Evolutionary conservation across 2,888 invertebrate genomes (phyloP).

Genomic region (Tenthredo notha): DNA sequence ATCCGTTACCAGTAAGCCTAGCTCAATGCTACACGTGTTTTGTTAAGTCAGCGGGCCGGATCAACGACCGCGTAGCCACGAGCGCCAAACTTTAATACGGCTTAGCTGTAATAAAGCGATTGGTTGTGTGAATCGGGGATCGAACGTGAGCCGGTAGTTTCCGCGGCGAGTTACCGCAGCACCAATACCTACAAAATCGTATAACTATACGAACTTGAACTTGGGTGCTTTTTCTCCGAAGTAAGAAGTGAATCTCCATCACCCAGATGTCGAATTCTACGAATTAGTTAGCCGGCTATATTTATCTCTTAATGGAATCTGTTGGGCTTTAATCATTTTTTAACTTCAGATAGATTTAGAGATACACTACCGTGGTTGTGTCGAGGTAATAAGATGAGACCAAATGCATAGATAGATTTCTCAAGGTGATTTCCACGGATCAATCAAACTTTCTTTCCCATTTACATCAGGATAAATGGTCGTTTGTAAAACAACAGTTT

Average conservation of each 20-base stretch:
- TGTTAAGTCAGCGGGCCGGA: conserved; percentile 51
- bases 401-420: background rate
- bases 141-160: conserved; percentile 33
- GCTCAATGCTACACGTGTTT: conserved; percentile 54
- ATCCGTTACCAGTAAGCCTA: conserved; percentile 48
- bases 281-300: conserved; percentile 27
- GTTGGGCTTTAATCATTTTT: conserved; percentile 39
- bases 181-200: background rate
- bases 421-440: background rate
- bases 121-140: conserved; percentile 38
- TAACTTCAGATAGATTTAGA: conserved; percentile 24
- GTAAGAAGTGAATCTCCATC: conserved; percentile 20
- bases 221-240: conserved; percentile 19
- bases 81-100: conserved; percentile 49
- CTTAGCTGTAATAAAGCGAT: conserved; percentile 48
- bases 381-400: background rate
- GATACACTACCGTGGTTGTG: background rate
- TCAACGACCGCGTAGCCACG: conserved; percentile 49
- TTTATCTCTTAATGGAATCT: conserved; percentile 44
- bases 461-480: conserved; percentile 15
- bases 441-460: conserved; percentile 9
- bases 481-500: background rate
- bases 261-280: conserved; percentile 35
- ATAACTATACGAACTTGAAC: conserved; percentile 24
- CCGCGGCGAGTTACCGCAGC: background rate